Conservation (phyloP, 37 sponge, comb jelly and placozoan genomes). For the Corticium candelabrum region DNA sequence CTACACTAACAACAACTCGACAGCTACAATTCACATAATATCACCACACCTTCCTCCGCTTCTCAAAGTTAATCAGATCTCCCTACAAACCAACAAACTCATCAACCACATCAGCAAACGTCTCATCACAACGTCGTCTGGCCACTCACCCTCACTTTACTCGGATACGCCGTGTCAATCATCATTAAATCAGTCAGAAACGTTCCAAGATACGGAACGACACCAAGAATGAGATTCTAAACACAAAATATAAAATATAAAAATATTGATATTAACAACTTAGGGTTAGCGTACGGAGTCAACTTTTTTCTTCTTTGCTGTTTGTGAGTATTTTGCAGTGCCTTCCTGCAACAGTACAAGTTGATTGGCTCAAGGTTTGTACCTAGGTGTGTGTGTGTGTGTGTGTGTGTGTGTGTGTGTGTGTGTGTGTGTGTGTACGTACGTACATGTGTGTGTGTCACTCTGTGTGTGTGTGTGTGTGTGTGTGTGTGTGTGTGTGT, state of each 20-base stretch:
- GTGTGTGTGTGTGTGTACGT: neutral
- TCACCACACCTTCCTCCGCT: slow-evolving; percentile 44
- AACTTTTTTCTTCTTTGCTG: slow-evolving; percentile 2
- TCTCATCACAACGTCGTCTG: neutral
- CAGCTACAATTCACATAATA: too few relatives aligned
- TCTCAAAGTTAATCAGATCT: slow-evolving; percentile 63
- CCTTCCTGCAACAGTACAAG: slow-evolving; percentile 33
- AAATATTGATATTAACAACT: too few relatives aligned
- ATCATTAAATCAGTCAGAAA: slow-evolving; percentile 81
- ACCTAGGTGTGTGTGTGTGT: too few relatives aligned
- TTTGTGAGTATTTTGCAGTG: slow-evolving; percentile 42
- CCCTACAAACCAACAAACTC: slow-evolving; percentile 16
- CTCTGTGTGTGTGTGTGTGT: neutral
- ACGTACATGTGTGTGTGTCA: too few relatives aligned
- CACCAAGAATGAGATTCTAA: slow-evolving; percentile 31
- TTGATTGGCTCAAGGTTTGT: neutral
- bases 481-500: neutral
- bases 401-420: neutral
- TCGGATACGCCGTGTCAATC: slow-evolving; percentile 50
- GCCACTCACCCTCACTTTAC: slow-evolving; percentile 26
- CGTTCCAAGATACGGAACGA: slow-evolving; percentile 77
- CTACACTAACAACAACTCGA: too few relatives aligned
- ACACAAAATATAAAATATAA: too few relatives aligned
- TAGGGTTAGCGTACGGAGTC: neutral
- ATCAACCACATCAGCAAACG: neutral